Conservation (phyloP, 2,888 invertebrate species). For the Abrostola tripartita region DNA sequence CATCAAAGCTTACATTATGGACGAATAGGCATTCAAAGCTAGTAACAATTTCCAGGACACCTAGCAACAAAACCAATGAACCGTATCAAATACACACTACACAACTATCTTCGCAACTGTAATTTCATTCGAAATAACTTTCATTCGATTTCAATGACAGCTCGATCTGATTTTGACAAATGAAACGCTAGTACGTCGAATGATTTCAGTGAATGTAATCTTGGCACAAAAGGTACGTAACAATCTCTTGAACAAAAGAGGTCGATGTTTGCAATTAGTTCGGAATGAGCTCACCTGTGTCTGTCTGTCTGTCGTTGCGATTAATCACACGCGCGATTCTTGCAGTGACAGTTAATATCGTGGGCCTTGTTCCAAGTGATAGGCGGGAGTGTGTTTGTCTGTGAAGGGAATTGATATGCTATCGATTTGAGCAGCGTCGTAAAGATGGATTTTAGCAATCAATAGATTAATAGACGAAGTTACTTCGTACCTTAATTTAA, state of each 20-base stretch:
- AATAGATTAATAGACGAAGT: no score
- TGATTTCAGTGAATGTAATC: conserved; percentile 51
- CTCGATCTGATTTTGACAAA: conserved; percentile 61
- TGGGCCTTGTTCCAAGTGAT: conserved; percentile 7
- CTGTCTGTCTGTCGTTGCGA: conserved; percentile 45
- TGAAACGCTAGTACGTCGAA: conserved; percentile 45
- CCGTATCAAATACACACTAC: neutral
- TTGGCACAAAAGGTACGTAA: conserved; percentile 57
- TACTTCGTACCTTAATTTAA: no score
- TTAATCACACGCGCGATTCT: conserved; percentile 54
- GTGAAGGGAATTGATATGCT: no score
- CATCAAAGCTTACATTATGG: no score
- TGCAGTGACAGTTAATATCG: conserved; percentile 54
- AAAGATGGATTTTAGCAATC: no score
- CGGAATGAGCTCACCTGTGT: conserved; percentile 58
- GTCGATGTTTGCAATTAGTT: conserved; percentile 56
- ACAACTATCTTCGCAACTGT: conserved; percentile 14
- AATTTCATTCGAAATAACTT: conserved; percentile 40
- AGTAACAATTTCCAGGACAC: neutral
- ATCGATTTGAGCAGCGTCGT: no score
- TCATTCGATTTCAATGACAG: conserved; percentile 34
- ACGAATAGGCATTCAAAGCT: neutral
- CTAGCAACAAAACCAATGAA: neutral
- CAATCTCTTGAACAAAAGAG: conserved; percentile 65
- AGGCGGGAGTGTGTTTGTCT: conserved; percentile 9